phyloP scores from a whole-genome alignment of 1,140 invertebrate genomes.

The Cataglyphis hispanica region DNA sequence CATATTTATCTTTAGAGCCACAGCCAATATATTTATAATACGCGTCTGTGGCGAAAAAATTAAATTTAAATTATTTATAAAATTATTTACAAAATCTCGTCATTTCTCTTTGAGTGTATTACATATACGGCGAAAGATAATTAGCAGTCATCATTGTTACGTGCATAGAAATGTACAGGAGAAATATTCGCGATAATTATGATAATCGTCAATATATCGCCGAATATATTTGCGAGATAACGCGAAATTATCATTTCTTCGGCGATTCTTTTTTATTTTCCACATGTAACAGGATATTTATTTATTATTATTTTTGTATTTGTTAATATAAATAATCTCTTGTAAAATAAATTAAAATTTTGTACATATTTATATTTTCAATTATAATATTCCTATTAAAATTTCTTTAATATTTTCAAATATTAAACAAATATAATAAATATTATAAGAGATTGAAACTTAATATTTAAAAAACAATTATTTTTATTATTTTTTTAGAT shows the following conservation, averaged over 20 bases:
- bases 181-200: background rate
- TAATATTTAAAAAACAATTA: background rate
- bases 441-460: too few relatives aligned
- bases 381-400: background rate
- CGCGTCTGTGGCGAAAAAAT: background rate
- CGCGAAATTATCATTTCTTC: background rate
- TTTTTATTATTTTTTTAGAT: background rate
- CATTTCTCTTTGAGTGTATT: constrained; percentile 1
- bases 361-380: background rate
- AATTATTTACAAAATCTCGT: background rate
- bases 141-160: background rate
- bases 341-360: constrained; percentile 51
- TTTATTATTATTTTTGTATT: constrained; percentile 74
- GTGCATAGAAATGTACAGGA: background rate
- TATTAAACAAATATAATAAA: background rate
- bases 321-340: constrained; percentile 79
- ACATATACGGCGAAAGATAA: constrained; percentile 23
- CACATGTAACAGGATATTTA: constrained; percentile 68
- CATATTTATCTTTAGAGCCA: background rate
- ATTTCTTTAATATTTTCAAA: background rate
- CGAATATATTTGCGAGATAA: background rate
- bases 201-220: constrained; percentile 1
- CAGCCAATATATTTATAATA: background rate
- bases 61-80: background rate
- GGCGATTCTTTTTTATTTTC: constrained; percentile 69